These are phyloP conservation scores for Ceratosolen fusciceps DNA, from an alignment of 1,140 invertebrate genomes.

Conservation along the genomic window DNA sequence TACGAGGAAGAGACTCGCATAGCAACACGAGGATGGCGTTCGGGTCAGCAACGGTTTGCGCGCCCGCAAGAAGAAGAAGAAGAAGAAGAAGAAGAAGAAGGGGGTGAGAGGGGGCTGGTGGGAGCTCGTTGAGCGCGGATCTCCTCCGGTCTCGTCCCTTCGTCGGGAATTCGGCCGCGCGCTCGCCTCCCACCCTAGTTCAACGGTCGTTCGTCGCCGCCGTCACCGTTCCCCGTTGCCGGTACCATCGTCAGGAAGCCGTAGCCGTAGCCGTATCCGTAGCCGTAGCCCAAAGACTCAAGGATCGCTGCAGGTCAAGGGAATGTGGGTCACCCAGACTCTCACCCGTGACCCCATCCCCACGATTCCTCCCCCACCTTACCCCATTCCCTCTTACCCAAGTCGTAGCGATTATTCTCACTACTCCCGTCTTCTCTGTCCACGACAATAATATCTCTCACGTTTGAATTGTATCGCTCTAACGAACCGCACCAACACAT, in stretches of 20 bases:
- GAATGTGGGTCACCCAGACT: not conserved
- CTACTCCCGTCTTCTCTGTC: too few species aligned
- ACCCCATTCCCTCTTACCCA: too few species aligned
- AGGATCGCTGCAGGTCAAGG: not conserved
- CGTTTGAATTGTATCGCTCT: too few species aligned
- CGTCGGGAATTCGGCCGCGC: too few species aligned
- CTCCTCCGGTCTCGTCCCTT: not conserved
- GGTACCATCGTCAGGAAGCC: not conserved
- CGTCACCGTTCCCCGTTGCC: too few species aligned
- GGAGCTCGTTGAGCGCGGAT: not conserved
- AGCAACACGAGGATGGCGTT: slow-evolving; percentile 26
- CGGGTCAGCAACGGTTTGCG: slow-evolving; percentile 2
- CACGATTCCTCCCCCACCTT: too few species aligned
- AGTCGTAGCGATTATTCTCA: too few species aligned
- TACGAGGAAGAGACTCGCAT: slow-evolving; percentile 10
- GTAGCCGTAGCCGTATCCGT: too few species aligned
- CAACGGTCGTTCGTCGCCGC: not conserved
- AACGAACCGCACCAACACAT: too few species aligned
- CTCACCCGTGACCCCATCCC: not conserved
- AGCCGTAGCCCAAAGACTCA: too few species aligned
- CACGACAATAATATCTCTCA: too few species aligned
- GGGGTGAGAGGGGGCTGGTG: not conserved
- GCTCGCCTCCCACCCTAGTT: not conserved
- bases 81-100: not conserved
- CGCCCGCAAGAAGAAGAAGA: not conserved